A percentile compares a stretch with the other conserved stretches of the same genome.
Conservation (phyloP, 2,113 vertebrate species). For the Macquaria ambigua region DNA sequence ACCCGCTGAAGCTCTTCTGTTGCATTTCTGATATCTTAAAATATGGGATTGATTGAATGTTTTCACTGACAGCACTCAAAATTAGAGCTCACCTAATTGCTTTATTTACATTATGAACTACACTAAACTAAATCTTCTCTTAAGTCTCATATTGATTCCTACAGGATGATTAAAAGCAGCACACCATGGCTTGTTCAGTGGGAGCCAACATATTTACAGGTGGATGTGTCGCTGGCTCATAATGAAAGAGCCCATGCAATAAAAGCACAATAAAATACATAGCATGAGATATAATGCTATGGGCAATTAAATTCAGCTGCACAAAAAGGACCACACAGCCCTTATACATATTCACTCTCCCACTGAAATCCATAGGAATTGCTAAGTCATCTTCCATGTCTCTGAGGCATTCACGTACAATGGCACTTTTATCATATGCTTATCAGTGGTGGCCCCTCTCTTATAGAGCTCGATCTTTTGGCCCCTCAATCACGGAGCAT, state of each 20-base stretch:
- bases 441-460: slow-evolving; percentile 88
- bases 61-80: slow-evolving; percentile 37
- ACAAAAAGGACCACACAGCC: slow-evolving; percentile 63
- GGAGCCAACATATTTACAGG: slow-evolving; percentile 32
- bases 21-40: slow-evolving; percentile 22
- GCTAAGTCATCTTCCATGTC: slow-evolving; percentile 75
- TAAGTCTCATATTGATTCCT: slow-evolving; percentile 47
- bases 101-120: slow-evolving; percentile 41
- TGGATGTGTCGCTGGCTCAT: slow-evolving; percentile 40
- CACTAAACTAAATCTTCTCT: slow-evolving; percentile 43
- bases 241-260: slow-evolving; percentile 68
- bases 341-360: slow-evolving; percentile 82
- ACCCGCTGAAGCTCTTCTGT: background rate
- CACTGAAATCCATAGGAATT: slow-evolving; percentile 81
- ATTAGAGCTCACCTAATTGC: slow-evolving; percentile 41
- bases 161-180: slow-evolving; percentile 67
- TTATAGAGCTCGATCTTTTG: slow-evolving; percentile 92
- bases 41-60: slow-evolving; percentile 23
- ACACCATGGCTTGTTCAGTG: slow-evolving; percentile 16
- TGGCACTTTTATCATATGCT: slow-evolving; percentile 90
- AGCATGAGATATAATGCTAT: slow-evolving; percentile 72
- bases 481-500: slow-evolving; percentile 99
- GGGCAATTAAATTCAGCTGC: slow-evolving; percentile 79
- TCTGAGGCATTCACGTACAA: slow-evolving; percentile 83
- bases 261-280: slow-evolving; percentile 62